Base-by-base conservation (phyloP, 2,113 vertebrate genomes). In the Theropithecus gelada region DNA sequence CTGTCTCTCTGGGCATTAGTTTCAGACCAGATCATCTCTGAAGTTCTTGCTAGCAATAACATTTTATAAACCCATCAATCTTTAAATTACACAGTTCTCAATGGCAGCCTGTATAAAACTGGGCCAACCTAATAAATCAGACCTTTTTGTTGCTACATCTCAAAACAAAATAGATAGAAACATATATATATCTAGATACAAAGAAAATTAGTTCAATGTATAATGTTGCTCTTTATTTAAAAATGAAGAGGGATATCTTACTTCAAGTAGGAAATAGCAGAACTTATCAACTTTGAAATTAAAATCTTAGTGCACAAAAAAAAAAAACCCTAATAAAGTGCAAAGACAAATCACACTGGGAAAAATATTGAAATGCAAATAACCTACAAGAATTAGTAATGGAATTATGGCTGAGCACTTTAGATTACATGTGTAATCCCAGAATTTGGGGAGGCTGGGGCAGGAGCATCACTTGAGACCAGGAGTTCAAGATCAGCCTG, bases 241-340 rank as follows among this genome's bases (percentile, higher is more conserved):
- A 83, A 72, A 75, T 78, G 76, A 93, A 94, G 38, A 90, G 23
- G 16, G 35, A 13, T 82, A 97, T 52, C 16, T 81, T 52, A 95
- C 66, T 86, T 94, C 40, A 86, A 61, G n/a, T 55, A 57, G 43
- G n/a, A 82, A 95, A 84, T 72, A 32, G 68, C 18, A 85, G 18
- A 95, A 50, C 70, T 80, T 75, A 14, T 83, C 57, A 61, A 94
- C 18, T 83, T 92, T 55, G 23, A 94, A 95, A 97, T 95, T 79
- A 90, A 97, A 94, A 89, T 35, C 30, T 96, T 78, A 75, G 6
- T 55, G 5, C 43, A 87, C 57, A 7, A 18, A 55, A 18, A 52
- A 55, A 52, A 92, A 10, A 68, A 90, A 88, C 10, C 40, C 16
- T 18, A 30, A 70, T 87, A 92, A 95, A 76, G 27, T 25, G 0